These are phyloP conservation scores for Butastur rufipennis DNA, from an alignment of 2,113 vertebrate genomes.

Conservation along the genomic window DNA sequence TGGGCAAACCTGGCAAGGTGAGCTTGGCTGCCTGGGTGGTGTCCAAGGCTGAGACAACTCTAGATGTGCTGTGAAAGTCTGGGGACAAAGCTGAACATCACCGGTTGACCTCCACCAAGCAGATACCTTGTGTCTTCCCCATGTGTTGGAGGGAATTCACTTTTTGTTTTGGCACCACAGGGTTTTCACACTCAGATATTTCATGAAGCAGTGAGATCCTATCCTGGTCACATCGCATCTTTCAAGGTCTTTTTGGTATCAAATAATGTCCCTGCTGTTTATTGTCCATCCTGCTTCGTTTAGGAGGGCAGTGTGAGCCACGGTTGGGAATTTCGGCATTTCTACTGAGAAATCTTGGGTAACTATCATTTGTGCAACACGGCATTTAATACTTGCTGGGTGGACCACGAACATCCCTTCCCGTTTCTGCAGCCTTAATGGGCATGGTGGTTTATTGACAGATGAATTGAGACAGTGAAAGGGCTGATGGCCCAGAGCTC, in stretches of 20 bases:
- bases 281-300: not conserved
- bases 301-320: not conserved
- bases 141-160: rapidly evolving
- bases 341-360: not conserved
- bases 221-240: not conserved
- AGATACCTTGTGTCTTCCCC: rapidly evolving
- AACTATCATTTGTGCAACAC: not conserved
- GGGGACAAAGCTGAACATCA: not conserved
- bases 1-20: not conserved
- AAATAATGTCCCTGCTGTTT: not conserved
- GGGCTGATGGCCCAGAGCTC: slow-evolving; percentile 47
- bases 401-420: not conserved
- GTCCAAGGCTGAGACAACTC: not conserved
- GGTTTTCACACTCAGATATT: not conserved
- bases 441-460: slow-evolving; percentile 40
- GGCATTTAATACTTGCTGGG: slow-evolving; percentile 4
- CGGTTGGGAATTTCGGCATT: not conserved
- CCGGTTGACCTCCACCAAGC: not conserved
- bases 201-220: not conserved
- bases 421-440: slow-evolving; percentile 11
- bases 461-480: slow-evolving; percentile 56
- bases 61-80: not conserved
- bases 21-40: not conserved
- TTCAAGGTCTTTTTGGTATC: not conserved
- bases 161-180: rapidly evolving